These are phyloP conservation scores for Hydrozoanthus tunicans DNA, from an alignment of 64 coral and sea anemone species.

Conservation along the genomic window DNA sequence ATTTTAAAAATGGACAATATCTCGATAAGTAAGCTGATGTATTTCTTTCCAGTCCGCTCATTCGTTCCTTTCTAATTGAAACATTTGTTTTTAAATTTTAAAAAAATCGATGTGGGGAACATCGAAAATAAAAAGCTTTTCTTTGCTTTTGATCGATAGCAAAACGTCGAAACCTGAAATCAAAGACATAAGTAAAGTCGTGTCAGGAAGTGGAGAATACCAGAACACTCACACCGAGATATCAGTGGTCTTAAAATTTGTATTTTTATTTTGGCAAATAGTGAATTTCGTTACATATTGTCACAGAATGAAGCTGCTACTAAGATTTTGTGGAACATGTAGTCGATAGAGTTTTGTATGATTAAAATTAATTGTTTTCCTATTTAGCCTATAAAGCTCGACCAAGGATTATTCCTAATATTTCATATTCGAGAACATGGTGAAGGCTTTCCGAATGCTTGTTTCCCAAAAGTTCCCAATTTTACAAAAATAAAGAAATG, in stretches of 20 bases:
- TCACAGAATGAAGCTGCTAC: conserved; percentile 36
- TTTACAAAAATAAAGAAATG: conserved; percentile 41
- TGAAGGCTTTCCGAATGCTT: neutral
- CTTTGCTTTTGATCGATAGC: too few species aligned
- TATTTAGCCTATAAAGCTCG: conserved; percentile 34
- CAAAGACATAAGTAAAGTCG: too few species aligned
- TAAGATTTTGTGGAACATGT: neutral
- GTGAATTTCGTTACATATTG: conserved; percentile 46
- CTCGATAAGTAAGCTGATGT: too few species aligned
- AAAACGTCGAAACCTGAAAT: too few species aligned
- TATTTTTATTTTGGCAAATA: conserved; percentile 44
- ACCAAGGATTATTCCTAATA: neutral
- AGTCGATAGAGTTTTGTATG: neutral
- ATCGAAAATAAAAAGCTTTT: too few species aligned
- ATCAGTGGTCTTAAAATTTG: conserved; percentile 7
- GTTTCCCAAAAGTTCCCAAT: conserved; percentile 15
- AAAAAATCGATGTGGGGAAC: too few species aligned
- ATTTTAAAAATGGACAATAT: too few species aligned
- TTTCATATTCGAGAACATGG: neutral
- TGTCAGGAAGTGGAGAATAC: too few species aligned
- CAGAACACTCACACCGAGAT: neutral
- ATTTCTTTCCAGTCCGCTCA: too few species aligned
- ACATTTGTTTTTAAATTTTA: too few species aligned
- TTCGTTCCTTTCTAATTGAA: too few species aligned
- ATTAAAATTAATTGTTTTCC: conserved; percentile 16